A percentile compares a stretch with the other conserved stretches of the same genome.
phyloP scores from a whole-genome alignment of 1,140 invertebrate species.

The Ruditapes philippinarum region DNA sequence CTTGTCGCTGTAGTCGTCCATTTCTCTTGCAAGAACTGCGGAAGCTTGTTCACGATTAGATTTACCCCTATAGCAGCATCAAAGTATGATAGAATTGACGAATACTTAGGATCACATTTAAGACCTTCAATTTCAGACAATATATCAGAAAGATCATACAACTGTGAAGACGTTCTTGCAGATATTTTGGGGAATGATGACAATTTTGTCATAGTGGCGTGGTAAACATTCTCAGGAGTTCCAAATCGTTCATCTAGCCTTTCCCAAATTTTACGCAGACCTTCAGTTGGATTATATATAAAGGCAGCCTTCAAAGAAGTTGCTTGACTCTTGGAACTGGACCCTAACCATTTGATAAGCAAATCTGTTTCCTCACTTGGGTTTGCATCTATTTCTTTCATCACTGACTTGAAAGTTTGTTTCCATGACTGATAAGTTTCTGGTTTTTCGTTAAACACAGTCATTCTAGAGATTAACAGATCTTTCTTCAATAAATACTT shows the following conservation, averaged over 20 bases:
- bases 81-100: not conserved
- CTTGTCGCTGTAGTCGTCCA: not conserved
- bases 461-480: not conserved
- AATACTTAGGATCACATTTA: not conserved
- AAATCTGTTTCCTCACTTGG: constrained; percentile 66
- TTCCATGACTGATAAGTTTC: constrained; percentile 61
- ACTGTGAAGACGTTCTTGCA: constrained; percentile 58
- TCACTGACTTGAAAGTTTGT: constrained; percentile 38
- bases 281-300: constrained; percentile 13
- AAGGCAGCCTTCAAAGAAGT: constrained; percentile 53
- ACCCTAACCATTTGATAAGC: constrained; percentile 68
- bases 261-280: constrained; percentile 64
- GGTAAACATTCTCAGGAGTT: constrained; percentile 65
- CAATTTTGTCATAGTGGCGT: constrained; percentile 63
- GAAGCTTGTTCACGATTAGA: not conserved
- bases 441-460: constrained; percentile 47
- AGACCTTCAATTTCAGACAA: constrained; percentile 7
- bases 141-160: not conserved
- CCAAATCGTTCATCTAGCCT: constrained; percentile 72
- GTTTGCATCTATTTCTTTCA: constrained; percentile 37
- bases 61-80: constrained; percentile 34
- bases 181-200: constrained; percentile 66
- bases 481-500: not conserved
- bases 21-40: not conserved
- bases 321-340: constrained; percentile 54